Conservation (phyloP, 2,888 invertebrate species). For the Eristalis arbustorum region DNA sequence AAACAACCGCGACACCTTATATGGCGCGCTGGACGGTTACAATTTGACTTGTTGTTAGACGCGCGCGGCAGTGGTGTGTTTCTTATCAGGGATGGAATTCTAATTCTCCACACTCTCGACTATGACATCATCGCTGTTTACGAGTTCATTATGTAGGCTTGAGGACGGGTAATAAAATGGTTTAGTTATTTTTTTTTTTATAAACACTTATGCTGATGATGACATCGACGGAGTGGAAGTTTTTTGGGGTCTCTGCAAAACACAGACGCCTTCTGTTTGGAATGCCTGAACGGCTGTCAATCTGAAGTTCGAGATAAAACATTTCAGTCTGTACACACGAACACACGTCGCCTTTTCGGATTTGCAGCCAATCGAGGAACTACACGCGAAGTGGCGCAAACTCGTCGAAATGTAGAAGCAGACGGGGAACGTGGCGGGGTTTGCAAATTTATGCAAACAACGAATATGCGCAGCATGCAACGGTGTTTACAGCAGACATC, state of each 20-base stretch:
- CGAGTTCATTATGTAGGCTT: constrained; percentile 7
- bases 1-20: constrained; percentile 38
- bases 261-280: background rate
- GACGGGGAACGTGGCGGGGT: background rate
- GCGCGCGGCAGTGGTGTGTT: background rate
- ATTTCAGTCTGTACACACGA: background rate
- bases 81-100: constrained; percentile 60
- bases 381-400: background rate
- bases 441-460: background rate
- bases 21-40: constrained; percentile 44
- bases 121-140: constrained; percentile 59
- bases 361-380: background rate
- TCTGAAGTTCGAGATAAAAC: background rate
- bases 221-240: background rate
- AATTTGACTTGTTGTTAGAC: background rate
- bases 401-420: background rate
- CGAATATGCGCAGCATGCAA: background rate
- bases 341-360: background rate
- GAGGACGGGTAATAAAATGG: constrained; percentile 19
- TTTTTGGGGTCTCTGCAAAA: background rate
- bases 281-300: background rate
- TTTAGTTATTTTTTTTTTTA: background rate
- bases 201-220: background rate
- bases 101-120: constrained; percentile 36
- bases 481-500: background rate